These are phyloP conservation scores for Gobius niger DNA, from an alignment of 2,113 vertebrate genomes.

Conservation along the genomic window DNA sequence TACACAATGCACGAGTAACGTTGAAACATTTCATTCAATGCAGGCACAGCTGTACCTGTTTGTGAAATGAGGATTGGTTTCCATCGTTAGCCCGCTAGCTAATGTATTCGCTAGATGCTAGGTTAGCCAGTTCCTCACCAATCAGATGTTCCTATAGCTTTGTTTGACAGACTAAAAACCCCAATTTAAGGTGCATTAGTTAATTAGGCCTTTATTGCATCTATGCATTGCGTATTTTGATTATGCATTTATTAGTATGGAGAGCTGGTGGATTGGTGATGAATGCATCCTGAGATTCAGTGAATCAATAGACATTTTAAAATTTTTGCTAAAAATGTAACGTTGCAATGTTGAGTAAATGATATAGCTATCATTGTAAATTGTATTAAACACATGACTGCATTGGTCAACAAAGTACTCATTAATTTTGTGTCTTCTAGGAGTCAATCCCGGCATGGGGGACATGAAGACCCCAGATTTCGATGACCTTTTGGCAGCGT, in stretches of 20 bases:
- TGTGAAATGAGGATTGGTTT: constrained; percentile 33
- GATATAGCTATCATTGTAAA: neutral
- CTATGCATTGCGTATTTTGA: neutral
- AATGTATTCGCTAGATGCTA: constrained; percentile 27
- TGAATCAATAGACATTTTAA: neutral
- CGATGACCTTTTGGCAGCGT: constrained; percentile 93
- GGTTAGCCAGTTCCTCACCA: constrained; percentile 9
- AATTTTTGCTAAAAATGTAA: neutral
- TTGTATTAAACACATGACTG: neutral
- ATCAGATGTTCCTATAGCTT: constrained; percentile 19
- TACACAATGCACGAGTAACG: neutral
- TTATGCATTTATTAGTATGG: neutral
- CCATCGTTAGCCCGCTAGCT: constrained; percentile 51
- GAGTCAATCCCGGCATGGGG: constrained; percentile 84
- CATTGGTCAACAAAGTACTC: neutral
- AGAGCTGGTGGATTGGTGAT: neutral
- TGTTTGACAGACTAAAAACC: neutral
- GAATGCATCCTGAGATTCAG: neutral
- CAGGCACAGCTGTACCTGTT: constrained; percentile 6
- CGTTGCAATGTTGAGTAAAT: neutral
- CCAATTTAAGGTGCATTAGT: neutral
- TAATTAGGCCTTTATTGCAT: neutral
- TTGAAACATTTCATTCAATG: neutral
- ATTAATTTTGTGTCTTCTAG: constrained; percentile 41
- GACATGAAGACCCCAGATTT: constrained; percentile 98